A percentile compares a stretch with the other conserved stretches of the same genome.
Conservation (phyloP, 2,113 vertebrate genomes). For the Catharus bicknelli region DNA sequence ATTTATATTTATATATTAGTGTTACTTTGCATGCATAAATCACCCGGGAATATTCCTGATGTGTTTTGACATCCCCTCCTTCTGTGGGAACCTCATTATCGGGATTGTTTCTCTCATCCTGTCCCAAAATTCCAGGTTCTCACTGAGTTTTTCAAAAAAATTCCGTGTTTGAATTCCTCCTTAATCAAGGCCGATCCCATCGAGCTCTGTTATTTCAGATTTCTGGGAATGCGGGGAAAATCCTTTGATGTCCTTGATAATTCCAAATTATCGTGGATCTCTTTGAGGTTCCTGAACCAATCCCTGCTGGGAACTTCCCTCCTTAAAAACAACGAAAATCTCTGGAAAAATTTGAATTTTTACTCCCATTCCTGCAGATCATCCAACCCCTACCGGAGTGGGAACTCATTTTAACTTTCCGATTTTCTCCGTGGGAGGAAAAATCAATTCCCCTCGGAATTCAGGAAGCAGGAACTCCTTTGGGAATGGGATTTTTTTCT, state of each 20-base stretch:
- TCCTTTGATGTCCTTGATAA: accelerated
- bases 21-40: background rate
- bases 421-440: background rate
- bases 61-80: accelerated
- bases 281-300: background rate
- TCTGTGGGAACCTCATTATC: background rate
- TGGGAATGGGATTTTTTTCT: background rate
- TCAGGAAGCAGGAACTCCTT: background rate
- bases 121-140: background rate
- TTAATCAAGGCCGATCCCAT: accelerated
- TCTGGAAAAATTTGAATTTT: background rate
- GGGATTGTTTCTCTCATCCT: background rate
- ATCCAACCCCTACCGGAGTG: accelerated
- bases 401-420: background rate
- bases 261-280: background rate
- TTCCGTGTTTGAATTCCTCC: background rate
- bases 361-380: background rate
- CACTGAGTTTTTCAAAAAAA: background rate
- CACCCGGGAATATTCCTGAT: background rate
- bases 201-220: background rate
- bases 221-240: accelerated
- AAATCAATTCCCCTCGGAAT: background rate
- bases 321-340: background rate
- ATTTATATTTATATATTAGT: background rate
- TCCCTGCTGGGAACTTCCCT: accelerated